These are phyloP conservation scores for Sternotherus odoratus DNA, from an alignment of 2,797 vertebrate species.

Conservation along the genomic window DNA sequence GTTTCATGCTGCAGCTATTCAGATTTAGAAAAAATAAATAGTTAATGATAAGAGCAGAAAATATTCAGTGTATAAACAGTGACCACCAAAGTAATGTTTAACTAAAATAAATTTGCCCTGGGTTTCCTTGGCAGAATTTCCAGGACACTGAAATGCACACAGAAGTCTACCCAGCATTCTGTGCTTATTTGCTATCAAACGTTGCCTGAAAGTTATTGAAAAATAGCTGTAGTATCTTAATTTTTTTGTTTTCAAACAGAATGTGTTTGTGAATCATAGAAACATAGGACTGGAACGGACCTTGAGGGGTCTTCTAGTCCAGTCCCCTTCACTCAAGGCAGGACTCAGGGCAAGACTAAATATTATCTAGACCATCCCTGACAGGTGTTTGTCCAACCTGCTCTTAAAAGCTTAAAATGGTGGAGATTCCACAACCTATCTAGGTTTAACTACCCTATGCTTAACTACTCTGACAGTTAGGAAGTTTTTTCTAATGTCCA, in stretches of 20 bases:
- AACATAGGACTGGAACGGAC: no score
- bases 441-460: no score
- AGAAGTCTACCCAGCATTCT: constrained; percentile 52
- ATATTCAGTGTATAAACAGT: constrained; percentile 61
- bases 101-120: constrained; percentile 79
- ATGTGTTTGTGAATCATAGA: not conserved
- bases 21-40: constrained; percentile 46
- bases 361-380: no score
- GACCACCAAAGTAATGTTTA: constrained; percentile 75
- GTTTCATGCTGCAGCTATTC: not conserved
- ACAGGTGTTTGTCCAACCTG: no score
- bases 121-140: constrained; percentile 67
- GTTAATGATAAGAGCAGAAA: constrained; percentile 67
- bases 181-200: constrained; percentile 10
- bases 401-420: no score
- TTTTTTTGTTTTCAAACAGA: constrained; percentile 6
- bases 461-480: no score
- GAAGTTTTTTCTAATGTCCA: no score
- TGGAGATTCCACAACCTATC: no score
- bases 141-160: constrained; percentile 62
- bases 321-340: no score
- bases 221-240: not conserved
- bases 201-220: constrained; percentile 8
- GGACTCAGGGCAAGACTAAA: no score
- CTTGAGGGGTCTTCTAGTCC: no score